Evolutionary conservation across 2,888 invertebrate genomes (phyloP).

Genomic region (Helobdella robusta): DNA sequence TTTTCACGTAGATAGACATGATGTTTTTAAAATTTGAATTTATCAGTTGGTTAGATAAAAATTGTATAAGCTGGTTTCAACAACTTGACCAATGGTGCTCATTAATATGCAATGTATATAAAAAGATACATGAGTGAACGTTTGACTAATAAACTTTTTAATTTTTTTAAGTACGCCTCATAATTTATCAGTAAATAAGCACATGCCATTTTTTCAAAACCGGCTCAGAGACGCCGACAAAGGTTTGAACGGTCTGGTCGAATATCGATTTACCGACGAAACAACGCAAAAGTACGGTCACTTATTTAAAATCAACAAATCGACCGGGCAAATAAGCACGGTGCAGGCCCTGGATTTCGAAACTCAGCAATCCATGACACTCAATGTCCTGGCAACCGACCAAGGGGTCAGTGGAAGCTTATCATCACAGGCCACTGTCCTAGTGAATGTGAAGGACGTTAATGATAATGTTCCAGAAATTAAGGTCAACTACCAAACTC

Average conservation of each 20-base stretch:
- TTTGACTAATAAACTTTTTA: no score
- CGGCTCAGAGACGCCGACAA: constrained; percentile 42
- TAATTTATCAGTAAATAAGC: no score
- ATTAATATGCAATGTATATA: no score
- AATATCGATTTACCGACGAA: constrained; percentile 21
- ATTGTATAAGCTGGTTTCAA: no score
- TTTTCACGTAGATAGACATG: no score
- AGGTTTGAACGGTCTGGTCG: constrained; percentile 22
- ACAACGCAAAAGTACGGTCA: constrained; percentile 16
- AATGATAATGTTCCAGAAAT: constrained; percentile 28
- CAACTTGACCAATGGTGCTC: no score
- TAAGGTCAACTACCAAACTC: constrained; percentile 21
- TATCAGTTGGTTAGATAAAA: no score
- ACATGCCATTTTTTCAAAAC: no score
- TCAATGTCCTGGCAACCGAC: constrained; percentile 27
- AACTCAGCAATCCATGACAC: constrained; percentile 8
- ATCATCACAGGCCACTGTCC: constrained; percentile 24
- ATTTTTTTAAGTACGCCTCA: no score
- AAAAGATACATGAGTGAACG: no score
- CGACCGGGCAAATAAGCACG: constrained; percentile 22
- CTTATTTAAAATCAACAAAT: constrained; percentile 18
- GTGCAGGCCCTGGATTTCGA: constrained; percentile 25
- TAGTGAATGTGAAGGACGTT: constrained; percentile 24
- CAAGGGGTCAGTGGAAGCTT: constrained; percentile 14
- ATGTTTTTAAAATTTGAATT: no score